Evolutionary conservation across 2,113 vertebrate genomes (phyloP).

Genomic region (Pachycephala philippinensis): DNA sequence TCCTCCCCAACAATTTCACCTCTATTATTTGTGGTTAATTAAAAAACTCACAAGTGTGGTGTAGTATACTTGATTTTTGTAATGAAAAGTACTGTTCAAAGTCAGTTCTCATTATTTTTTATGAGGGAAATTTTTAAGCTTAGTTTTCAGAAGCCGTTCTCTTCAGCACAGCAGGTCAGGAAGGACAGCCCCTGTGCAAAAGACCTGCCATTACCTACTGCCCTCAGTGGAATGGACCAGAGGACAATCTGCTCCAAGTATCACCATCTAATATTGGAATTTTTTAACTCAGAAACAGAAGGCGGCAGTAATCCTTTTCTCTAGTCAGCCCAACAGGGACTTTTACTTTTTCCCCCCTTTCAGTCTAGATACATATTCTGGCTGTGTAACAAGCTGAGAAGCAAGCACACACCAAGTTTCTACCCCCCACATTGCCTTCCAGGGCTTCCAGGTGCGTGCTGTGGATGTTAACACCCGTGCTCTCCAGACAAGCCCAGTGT

Average conservation of each 20-base stretch:
- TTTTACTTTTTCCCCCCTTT: background rate
- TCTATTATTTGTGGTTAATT: background rate
- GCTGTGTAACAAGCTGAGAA: background rate
- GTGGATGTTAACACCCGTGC: rapidly evolving
- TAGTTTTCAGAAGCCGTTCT: background rate
- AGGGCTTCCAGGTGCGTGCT: rapidly evolving
- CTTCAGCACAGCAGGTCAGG: background rate
- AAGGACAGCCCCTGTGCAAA: background rate
- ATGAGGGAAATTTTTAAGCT: background rate
- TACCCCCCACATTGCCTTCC: background rate
- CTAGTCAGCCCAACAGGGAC: background rate
- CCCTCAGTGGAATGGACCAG: background rate
- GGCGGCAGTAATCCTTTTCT: background rate
- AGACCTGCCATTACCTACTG: background rate
- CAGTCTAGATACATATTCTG: background rate
- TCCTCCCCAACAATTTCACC: background rate
- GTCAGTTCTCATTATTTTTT: background rate
- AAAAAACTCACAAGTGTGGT: background rate
- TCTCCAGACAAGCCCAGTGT: background rate
- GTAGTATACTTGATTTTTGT: background rate
- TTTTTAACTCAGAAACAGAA: background rate
- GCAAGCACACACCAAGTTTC: background rate
- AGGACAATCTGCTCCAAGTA: background rate
- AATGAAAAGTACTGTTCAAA: background rate
- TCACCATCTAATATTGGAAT: background rate